Conservation (phyloP, 1,140 invertebrate genomes). For the Harpegnathos saltator region DNA sequence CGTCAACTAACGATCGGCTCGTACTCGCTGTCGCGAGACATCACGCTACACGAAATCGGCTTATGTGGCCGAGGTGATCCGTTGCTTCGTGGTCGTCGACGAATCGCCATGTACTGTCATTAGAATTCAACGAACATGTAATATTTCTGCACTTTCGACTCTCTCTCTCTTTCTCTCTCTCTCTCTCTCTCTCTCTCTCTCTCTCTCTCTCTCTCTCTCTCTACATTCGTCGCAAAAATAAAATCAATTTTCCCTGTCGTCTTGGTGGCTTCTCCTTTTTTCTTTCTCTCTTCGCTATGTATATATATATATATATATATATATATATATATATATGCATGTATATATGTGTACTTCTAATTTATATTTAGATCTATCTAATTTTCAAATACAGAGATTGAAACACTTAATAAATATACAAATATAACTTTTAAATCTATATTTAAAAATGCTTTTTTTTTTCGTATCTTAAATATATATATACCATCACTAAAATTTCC, state of each 20-base stretch:
- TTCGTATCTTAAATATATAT: background rate
- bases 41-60: constrained; percentile 67
- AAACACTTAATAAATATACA: too few relatives aligned
- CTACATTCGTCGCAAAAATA: constrained; percentile 20
- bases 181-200: too few relatives aligned
- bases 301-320: constrained; percentile 24
- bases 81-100: constrained; percentile 53
- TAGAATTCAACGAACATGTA: background rate
- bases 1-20: constrained; percentile 63
- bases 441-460: background rate
- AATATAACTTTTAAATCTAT: background rate
- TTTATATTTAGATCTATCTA: background rate
- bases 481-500: background rate
- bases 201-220: background rate
- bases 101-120: background rate
- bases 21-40: constrained; percentile 62
- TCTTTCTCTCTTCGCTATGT: background rate
- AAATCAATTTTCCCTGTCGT: background rate
- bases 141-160: background rate
- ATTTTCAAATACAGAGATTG: too few relatives aligned
- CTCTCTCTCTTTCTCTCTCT: too few relatives aligned
- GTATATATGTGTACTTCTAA: background rate
- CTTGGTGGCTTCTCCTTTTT: too few relatives aligned
- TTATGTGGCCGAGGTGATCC: constrained; percentile 60
- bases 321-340: background rate